Evolutionary conservation across 64 coral and sea anemone species (phyloP).

Genomic region (Acropora tenuis): DNA sequence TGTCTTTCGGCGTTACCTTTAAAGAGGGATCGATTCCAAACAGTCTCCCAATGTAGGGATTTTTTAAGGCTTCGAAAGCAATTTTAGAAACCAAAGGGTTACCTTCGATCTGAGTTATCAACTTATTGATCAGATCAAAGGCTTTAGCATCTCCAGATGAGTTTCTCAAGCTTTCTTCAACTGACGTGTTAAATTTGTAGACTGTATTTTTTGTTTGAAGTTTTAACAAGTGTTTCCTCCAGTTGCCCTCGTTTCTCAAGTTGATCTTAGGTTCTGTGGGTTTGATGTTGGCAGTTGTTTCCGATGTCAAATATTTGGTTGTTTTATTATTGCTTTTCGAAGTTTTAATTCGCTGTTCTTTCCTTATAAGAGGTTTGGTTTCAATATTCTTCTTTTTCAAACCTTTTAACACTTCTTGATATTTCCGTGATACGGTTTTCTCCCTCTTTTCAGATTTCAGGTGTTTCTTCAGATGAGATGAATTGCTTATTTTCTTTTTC

Average conservation of each 20-base stretch:
- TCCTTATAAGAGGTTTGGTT: not conserved
- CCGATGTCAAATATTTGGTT: not conserved
- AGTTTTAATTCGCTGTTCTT: not conserved
- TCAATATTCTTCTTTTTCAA: slow-evolving; percentile 7
- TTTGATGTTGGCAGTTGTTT: not conserved
- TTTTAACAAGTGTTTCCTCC: not conserved
- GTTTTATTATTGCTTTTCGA: not conserved
- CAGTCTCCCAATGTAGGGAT: slow-evolving; percentile 34
- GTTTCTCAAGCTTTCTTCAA: not conserved
- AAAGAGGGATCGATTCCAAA: slow-evolving; percentile 33
- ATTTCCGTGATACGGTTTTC: not conserved
- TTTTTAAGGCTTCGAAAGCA: slow-evolving; percentile 44
- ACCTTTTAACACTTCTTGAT: not conserved
- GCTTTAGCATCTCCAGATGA: not conserved
- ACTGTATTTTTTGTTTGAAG: not conserved
- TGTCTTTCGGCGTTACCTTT: not conserved
- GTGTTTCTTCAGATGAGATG: not conserved
- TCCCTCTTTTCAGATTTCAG: not conserved
- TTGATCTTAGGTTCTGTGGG: not conserved
- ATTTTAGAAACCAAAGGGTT: slow-evolving; percentile 48
- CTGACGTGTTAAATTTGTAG: not conserved
- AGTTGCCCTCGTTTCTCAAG: not conserved
- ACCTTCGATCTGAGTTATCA: slow-evolving; percentile 24
- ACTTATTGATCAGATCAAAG: slow-evolving; percentile 11
- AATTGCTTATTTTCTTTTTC: not conserved